These are phyloP conservation scores for Pycnonotus jocosus DNA, from an alignment of 2,113 vertebrate species.

Conservation along the genomic window DNA sequence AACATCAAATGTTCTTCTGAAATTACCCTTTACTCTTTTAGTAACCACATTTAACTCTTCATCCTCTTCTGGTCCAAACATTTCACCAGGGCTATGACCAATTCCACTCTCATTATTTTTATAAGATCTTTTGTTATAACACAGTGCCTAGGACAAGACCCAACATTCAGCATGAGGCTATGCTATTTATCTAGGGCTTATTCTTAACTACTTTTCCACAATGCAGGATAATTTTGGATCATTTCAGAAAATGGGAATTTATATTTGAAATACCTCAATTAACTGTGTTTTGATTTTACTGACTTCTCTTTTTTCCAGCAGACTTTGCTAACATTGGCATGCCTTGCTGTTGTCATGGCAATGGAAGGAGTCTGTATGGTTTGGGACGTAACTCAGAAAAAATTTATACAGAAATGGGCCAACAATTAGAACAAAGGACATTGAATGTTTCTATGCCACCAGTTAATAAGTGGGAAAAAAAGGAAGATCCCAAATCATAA, in stretches of 20 bases:
- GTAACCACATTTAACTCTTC: neutral
- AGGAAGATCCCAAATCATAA: neutral
- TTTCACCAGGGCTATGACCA: neutral
- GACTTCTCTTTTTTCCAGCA: neutral
- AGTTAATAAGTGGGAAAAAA: neutral
- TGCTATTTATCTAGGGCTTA: neutral
- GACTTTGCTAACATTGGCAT: neutral
- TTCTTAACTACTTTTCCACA: neutral
- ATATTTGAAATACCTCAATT: neutral
- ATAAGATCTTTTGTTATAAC: neutral
- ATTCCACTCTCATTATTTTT: neutral
- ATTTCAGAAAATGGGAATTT: neutral
- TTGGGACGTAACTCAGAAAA: slow-evolving; percentile 7
- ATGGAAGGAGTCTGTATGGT: slow-evolving; percentile 5
- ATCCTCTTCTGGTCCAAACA: neutral
- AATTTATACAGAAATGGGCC: neutral
- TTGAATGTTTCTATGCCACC: neutral
- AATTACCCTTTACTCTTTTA: neutral
- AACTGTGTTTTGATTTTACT: neutral
- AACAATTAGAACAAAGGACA: neutral
- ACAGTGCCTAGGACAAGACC: neutral
- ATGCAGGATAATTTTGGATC: neutral
- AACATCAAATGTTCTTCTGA: neutral
- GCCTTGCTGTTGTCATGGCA: slow-evolving; percentile 46
- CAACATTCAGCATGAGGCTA: neutral